Conservation (phyloP, 2,797 vertebrate genomes). For the Brotula barbata region DNA sequence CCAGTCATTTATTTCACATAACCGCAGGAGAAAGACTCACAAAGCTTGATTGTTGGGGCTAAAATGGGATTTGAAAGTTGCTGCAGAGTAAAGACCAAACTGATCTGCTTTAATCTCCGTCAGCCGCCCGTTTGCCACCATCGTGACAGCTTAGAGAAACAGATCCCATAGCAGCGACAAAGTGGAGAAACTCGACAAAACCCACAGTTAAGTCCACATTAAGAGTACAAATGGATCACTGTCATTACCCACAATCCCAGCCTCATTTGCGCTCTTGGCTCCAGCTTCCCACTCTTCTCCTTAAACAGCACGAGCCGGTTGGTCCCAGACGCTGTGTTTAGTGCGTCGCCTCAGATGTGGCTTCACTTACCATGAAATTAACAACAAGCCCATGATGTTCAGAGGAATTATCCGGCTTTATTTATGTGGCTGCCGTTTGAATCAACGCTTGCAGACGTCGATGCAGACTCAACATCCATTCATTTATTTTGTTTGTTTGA, state of each 20-base stretch:
- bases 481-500: too few species aligned
- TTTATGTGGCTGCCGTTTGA: not conserved
- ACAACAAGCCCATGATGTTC: not conserved
- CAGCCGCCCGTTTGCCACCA: not conserved
- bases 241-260: conserved; percentile 3
- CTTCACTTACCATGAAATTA: not conserved
- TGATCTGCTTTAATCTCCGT: not conserved
- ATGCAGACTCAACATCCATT: not conserved
- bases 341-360: not conserved
- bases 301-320: not conserved
- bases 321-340: not conserved
- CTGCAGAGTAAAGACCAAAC: not conserved
- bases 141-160: not conserved
- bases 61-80: not conserved
- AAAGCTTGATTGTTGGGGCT: not conserved
- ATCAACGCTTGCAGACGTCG: not conserved
- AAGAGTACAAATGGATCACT: conserved; percentile 1
- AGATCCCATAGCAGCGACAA: not conserved
- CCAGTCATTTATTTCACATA: too few species aligned
- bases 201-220: not conserved
- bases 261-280: not conserved
- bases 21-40: too few species aligned
- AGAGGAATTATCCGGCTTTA: not conserved
- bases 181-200: not conserved
- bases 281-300: not conserved